Base-by-base conservation (phyloP, 2,797 vertebrate species). In the Sparus aurata region DNA sequence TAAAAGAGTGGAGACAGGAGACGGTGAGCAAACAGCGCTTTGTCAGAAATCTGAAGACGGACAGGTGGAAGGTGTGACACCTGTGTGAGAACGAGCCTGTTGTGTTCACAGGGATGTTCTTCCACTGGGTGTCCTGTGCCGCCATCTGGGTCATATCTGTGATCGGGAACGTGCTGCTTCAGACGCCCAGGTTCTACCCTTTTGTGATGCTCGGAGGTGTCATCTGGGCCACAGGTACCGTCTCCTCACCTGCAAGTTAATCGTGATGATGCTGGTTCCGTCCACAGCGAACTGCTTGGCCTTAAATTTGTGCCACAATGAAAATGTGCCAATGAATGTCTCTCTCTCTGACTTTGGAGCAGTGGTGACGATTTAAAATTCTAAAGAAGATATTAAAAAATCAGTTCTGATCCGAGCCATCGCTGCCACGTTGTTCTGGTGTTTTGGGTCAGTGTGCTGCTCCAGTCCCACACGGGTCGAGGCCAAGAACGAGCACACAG, bases 171-270 rank as follows among this genome's bases (percentile, higher is more conserved):
- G 22, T 97, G 61, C 83, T 98, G 59, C 93, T 96, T 57, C 89
- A 85, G 1, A 96, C 95, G 0, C 97, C 97, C 0, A 95, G 75
- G 22, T 98, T 97, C 89, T 95, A 97, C 93, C 97, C 97, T 27
- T 89, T 97, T 34, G 97, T 97, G 3, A 98, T 98, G 97, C 79
- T 98, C 50, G 97, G 97, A 2, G 97, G 98, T 11, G 96, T 91
- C 38, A 86, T 97, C 72, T 99, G 98, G 98, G 96, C 97, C n/a
- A 99, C 97, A 94, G 98, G 97, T 99, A 94, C 17, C 12, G 1
- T 67, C 10, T 18, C 49, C 13, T 59, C 3, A 23, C 17, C 1
- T 5, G 25, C 6, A 7, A 13, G n/a, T 27, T 45, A 9, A 34
- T 49, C 22, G 22, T 22, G 18, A 23, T 38, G 38, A 11, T 11